phyloP scores from a whole-genome alignment of 2,113 vertebrate species.

The Pagrus major region DNA sequence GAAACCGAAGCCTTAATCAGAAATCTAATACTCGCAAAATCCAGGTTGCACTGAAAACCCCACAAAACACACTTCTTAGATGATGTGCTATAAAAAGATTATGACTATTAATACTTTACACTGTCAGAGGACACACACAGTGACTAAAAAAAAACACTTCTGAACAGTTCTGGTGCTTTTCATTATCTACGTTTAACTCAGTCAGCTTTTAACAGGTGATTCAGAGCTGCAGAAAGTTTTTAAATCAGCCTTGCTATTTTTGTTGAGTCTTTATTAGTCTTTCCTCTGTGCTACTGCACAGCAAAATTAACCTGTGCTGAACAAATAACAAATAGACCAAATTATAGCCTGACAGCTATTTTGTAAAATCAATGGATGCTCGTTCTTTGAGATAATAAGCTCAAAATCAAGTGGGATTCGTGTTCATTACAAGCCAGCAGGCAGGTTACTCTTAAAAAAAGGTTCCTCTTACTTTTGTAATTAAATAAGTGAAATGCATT shows the following conservation, averaged over 20 bases:
- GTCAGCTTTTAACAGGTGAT: background rate
- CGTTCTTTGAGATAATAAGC: constrained; percentile 23
- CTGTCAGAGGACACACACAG: background rate
- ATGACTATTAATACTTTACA: background rate
- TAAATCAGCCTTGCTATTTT: background rate
- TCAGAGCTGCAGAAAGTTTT: background rate
- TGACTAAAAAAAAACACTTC: background rate
- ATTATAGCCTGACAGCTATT: constrained; percentile 13
- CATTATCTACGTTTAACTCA: background rate
- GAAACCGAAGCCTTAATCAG: background rate
- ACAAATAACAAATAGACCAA: constrained; percentile 12
- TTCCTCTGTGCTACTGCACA: background rate
- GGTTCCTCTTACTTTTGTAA: constrained; percentile 7
- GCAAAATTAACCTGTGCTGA: constrained; percentile 4
- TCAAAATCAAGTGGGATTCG: constrained; percentile 9
- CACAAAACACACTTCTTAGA: background rate
- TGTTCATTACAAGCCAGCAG: constrained; percentile 19
- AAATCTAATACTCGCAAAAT: background rate
- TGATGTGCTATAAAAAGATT: background rate
- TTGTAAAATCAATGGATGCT: background rate
- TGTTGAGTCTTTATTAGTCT: background rate
- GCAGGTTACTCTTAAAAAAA: constrained; percentile 11
- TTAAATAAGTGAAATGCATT: constrained; percentile 16
- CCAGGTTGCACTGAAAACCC: background rate
- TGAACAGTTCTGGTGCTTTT: background rate